Evolutionary conservation across 2,888 invertebrate species (phyloP).

Genomic region (Polyommatus icarus): DNA sequence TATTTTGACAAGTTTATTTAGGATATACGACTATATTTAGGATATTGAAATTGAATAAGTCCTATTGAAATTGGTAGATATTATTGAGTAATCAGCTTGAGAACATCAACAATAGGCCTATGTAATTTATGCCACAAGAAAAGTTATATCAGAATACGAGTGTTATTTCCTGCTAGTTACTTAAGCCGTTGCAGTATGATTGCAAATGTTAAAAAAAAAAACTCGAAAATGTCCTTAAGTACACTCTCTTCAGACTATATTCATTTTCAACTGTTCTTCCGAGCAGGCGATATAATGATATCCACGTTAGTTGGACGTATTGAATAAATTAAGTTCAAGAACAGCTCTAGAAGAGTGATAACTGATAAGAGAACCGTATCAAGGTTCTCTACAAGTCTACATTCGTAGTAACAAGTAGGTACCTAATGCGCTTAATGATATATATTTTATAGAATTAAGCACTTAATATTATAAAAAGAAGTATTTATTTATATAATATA

Average conservation of each 20-base stretch:
- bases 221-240: neutral
- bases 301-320: neutral
- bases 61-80: neutral
- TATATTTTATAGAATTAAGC: too few relatives aligned
- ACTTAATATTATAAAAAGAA: neutral
- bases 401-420: neutral
- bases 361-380: neutral
- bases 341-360: neutral
- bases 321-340: neutral
- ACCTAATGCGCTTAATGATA: neutral
- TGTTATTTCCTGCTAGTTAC: neutral
- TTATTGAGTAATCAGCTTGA: neutral
- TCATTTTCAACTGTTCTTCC: neutral
- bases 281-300: neutral
- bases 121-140: neutral
- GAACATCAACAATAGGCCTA: neutral
- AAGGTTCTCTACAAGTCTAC: neutral
- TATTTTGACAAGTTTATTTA: too few relatives aligned
- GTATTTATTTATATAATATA: neutral
- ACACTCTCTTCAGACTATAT: neutral
- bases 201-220: neutral
- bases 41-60: too few relatives aligned
- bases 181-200: neutral
- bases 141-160: neutral
- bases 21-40: too few relatives aligned